Evolutionary conservation across 2,113 vertebrate genomes (phyloP).

Genomic region (Oreocharis arfaki): DNA sequence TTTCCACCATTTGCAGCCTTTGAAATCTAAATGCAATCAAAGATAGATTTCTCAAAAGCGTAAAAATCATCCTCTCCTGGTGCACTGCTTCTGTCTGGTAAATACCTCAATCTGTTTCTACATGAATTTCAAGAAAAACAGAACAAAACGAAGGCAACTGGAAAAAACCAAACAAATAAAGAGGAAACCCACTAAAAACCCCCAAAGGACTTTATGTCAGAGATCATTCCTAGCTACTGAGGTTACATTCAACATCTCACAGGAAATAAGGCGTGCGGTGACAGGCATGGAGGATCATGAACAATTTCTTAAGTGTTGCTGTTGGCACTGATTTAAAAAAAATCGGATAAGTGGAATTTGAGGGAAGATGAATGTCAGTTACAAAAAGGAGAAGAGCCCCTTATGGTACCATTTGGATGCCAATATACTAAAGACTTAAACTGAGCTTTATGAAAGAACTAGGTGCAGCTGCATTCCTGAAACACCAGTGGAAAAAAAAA

Average conservation of each 20-base stretch:
- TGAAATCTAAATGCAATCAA: neutral
- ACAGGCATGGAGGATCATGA: neutral
- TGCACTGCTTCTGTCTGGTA: neutral
- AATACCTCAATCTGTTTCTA: neutral
- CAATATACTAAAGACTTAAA: neutral
- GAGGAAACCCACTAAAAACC: neutral
- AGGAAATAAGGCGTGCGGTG: neutral
- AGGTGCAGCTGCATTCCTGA: neutral
- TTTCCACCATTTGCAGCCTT: neutral
- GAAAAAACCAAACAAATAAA: neutral
- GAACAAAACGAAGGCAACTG: neutral
- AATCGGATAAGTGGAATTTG: neutral
- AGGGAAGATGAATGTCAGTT: neutral
- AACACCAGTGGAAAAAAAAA: neutral
- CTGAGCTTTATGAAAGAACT: neutral
- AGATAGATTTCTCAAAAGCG: neutral
- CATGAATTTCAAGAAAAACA: neutral
- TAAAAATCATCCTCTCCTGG: neutral
- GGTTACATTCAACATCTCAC: neutral
- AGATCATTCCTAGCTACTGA: neutral
- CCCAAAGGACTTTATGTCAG: neutral
- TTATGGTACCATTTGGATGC: neutral
- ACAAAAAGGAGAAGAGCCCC: neutral
- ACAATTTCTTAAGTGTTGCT: neutral
- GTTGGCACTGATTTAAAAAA: neutral